Evolutionary conservation across 2,797 vertebrate species (phyloP), one percentile per base, ranked within the genome.

Genomic region (Clarias fuscus): DNA sequence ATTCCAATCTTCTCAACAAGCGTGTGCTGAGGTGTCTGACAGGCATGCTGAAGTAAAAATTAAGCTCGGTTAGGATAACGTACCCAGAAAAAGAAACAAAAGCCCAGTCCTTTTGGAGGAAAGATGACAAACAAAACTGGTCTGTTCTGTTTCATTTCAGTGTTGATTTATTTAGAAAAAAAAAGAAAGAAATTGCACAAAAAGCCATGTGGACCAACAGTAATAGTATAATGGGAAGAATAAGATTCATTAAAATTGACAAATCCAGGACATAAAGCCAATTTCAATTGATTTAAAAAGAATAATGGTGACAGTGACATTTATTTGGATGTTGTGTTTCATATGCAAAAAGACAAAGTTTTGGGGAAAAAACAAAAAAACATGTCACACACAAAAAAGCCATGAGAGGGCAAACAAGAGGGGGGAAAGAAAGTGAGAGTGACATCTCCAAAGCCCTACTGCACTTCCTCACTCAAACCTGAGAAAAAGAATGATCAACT

Each of bases 111-210:
- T 80, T 64, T 62, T 80, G 40, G 65, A 17, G 67, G 24, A 80
- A 65, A 30, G 76, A 79, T 7, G 20, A 61, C 11, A n/a, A 53
- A 43, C 22, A 48, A 48, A 48, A 48, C 15, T n/a, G 10, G 20
- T 14, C 24, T 65, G 24, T 84, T 53, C n/a, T 24, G 56, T 83
- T 83, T 82, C 43, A 78, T 78, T 27, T 83, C 56, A 48, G 61
- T 48, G 61, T 83, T 73, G 30, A 61, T n/a, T 83, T 73, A 48
- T 48, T 48, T 43, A 62, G 3, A 56, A 71, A 91, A 92, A 88
- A 92, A 94, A 93, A 91, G 90, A 59, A 85, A 15, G 43, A 33
- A 64, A 53, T 86, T 24, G 80, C 64, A 86, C 20, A 77, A 61
- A 84, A 82, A 82, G 83, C 53, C 53, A 76, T 71, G 79, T 82